phyloP scores from a whole-genome alignment of 2,113 vertebrate species.

The Recurvirostra avosetta region DNA sequence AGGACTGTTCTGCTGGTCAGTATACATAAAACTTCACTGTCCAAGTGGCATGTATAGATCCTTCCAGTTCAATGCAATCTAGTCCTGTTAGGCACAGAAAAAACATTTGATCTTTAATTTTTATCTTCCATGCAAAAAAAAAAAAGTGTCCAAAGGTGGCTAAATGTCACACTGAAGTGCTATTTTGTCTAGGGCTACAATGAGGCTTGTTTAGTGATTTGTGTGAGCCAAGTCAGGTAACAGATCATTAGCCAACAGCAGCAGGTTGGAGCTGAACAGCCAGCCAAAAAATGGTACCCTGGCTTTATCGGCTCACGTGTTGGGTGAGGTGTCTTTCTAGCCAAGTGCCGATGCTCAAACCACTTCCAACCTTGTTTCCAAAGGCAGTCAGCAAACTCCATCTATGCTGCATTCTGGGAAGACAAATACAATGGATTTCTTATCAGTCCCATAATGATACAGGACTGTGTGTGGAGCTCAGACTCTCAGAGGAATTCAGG shows the following conservation, averaged over 20 bases:
- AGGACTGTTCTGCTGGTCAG: not conserved
- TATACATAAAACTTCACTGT: not conserved
- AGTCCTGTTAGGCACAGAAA: not conserved
- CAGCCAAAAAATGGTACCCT: not conserved
- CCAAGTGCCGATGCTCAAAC: not conserved
- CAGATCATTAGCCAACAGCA: not conserved
- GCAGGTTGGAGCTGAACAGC: not conserved
- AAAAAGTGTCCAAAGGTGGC: not conserved
- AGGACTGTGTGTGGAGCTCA: not conserved
- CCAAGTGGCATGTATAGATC: not conserved
- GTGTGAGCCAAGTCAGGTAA: not conserved
- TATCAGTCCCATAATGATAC: fast-evolving
- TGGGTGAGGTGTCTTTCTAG: not conserved
- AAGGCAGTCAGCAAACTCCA: not conserved
- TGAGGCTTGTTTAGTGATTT: not conserved
- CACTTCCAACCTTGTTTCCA: not conserved
- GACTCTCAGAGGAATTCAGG: not conserved
- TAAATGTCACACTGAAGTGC: not conserved
- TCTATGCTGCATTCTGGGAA: not conserved
- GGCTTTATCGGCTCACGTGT: not conserved
- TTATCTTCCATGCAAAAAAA: not conserved
- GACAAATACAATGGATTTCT: not conserved
- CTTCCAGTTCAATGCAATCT: not conserved
- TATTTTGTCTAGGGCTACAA: not conserved
- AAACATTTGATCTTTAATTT: not conserved